A percentile compares a stretch with the other conserved stretches of the same genome.
These are phyloP conservation scores for Nyctibius grandis DNA, from an alignment of 2,797 vertebrate species.

Conservation along the genomic window DNA sequence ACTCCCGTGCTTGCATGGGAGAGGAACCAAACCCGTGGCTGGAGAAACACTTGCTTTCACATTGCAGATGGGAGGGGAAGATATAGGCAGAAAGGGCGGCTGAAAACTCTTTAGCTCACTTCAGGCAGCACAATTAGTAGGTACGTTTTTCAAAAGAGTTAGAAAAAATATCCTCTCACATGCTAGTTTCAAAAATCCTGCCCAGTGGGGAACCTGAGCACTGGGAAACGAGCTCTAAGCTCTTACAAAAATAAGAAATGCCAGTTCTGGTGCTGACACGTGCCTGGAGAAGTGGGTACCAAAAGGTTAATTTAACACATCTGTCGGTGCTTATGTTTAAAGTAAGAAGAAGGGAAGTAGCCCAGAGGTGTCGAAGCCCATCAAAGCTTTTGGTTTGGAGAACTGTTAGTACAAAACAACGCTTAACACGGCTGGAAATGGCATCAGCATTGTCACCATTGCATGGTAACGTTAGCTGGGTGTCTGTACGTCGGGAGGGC, in stretches of 20 bases:
- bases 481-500: not conserved
- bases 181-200: conserved; percentile 6
- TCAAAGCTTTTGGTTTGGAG: not conserved
- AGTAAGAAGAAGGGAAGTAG: not conserved
- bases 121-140: not conserved
- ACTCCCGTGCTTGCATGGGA: not conserved
- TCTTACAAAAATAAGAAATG: not conserved
- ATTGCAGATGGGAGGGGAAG: not conserved
- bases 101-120: not conserved
- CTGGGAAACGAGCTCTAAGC: not conserved
- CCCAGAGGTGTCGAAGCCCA: not conserved
- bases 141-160: conserved; percentile 1
- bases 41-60: not conserved
- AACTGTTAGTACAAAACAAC: not conserved
- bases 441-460: not conserved
- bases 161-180: not conserved
- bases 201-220: not conserved
- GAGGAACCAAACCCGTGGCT: not conserved
- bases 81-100: not conserved
- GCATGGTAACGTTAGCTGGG: not conserved
- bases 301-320: not conserved
- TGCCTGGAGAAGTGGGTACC: not conserved
- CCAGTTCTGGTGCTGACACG: not conserved
- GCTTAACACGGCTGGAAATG: not conserved
- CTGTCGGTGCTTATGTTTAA: not conserved